Evolutionary conservation across 2,113 vertebrate species (phyloP).

Genomic region (Esox niger): DNA sequence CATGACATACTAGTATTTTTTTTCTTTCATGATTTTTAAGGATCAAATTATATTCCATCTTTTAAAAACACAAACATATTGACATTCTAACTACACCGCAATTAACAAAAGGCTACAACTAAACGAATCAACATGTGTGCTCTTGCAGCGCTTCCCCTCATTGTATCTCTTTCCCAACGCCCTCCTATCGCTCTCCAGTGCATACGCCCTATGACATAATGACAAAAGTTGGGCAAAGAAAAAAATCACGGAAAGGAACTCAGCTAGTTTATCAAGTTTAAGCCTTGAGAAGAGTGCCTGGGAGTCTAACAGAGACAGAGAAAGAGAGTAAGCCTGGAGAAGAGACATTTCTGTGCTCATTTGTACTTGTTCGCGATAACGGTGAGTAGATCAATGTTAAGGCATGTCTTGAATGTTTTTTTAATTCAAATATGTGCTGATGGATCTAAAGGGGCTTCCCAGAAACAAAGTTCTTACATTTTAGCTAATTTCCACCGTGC

Average conservation of each 20-base stretch:
- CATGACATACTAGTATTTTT: too few relatives aligned
- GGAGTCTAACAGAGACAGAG: neutral
- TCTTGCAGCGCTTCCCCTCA: slow-evolving; percentile 40
- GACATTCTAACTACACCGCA: too few relatives aligned
- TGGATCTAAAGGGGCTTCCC: slow-evolving; percentile 24
- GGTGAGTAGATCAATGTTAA: neutral
- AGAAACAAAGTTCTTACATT: neutral
- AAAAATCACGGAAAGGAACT: slow-evolving; percentile 69
- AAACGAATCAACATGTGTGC: too few relatives aligned
- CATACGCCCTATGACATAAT: slow-evolving; percentile 62
- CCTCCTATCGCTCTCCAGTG: too few relatives aligned
- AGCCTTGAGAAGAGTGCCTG: neutral
- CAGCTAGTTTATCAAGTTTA: slow-evolving; percentile 53
- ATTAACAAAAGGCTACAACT: too few relatives aligned
- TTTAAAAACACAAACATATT: too few relatives aligned
- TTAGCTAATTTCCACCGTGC: slow-evolving; percentile 24
- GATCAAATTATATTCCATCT: too few relatives aligned
- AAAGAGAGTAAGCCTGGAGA: neutral
- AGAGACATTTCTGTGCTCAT: neutral
- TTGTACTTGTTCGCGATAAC: neutral
- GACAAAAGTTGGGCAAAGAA: slow-evolving; percentile 46
- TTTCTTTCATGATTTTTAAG: slow-evolving; percentile 2
- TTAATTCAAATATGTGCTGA: slow-evolving; percentile 14
- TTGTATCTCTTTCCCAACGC: slow-evolving; percentile 66
- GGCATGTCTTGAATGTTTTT: neutral